Percentiles rank a stretch among this genome's conserved stretches.
These are phyloP conservation scores for Agriopis marginaria DNA, from an alignment of 2,888 invertebrate species.

Conservation along the genomic window DNA sequence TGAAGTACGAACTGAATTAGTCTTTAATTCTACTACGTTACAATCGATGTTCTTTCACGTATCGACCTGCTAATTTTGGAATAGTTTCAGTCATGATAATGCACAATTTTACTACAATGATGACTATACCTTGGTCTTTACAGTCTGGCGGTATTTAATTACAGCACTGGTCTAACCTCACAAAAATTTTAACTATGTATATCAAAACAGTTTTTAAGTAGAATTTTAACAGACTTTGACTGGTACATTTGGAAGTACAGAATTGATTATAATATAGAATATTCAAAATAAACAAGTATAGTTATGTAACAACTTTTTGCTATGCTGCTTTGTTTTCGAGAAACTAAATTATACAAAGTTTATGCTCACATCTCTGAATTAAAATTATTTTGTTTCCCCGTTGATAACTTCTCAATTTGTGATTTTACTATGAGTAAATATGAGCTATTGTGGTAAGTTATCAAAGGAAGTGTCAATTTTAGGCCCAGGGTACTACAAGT, in stretches of 20 bases:
- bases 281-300: background rate
- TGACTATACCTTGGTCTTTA: background rate
- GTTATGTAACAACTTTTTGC: constrained; percentile 1
- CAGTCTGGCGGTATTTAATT: no score
- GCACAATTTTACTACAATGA: constrained; percentile 29
- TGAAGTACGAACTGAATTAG: no score
- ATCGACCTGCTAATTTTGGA: background rate
- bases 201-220: background rate
- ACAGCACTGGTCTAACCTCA: no score
- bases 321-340: background rate
- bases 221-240: background rate
- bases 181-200: no score
- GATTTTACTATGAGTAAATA: no score
- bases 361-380: background rate
- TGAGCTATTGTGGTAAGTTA: no score
- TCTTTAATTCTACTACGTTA: no score
- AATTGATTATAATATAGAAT: background rate
- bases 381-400: background rate
- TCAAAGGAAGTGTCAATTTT: no score
- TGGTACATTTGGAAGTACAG: background rate
- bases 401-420: background rate
- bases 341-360: background rate
- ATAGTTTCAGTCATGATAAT: constrained; percentile 36
- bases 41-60: no score
- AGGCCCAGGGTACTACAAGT: no score